Base-by-base conservation (phyloP, 2,888 invertebrate genomes). In the Amphipyra tragopoginis region DNA sequence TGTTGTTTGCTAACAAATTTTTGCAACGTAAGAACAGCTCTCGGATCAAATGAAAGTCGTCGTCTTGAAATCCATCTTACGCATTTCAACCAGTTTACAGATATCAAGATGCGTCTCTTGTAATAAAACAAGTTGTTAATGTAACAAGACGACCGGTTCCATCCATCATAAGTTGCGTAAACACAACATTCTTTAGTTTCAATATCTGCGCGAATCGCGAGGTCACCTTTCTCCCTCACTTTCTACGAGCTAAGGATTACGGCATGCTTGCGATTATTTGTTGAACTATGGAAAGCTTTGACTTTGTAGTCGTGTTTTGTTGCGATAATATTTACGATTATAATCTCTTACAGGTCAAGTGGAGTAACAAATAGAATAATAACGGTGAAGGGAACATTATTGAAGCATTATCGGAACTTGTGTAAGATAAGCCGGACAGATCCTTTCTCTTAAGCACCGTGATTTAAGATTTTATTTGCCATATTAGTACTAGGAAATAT, bases 181-280 rank as follows among this genome's bases (percentile, higher is more conserved):
- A 78, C 83, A 33, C 83, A 33, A 75, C 83, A 85, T 86, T 86
- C 85, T 73, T 78, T 74, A 55, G 78, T 76, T 75, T 79, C 80
- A 78, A 85, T 86, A 81, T 87, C 85, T 81, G 84, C 82, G 83
- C 80, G 77, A 75, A 80, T 78, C 77, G 75, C 59, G 77, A 65
- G 76, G 70, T 82, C 81, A 87, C 79, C 79, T 79, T 89, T 91
- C 91, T 91, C 90, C 86, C 86, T 82, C 82, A 79, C 91, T 91
- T 91, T 91, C 91, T 90, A 91, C 83, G 68, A 21, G 58, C 69
- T 73, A 72, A 70, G 63, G 67, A 72, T 67, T 72, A 56, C 48
- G 38, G 50, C 51, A 53, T 15, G 26, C 14, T 34, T 43, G 42
- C 42, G 49, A 56, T 26, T 65, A 34, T 49, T 45, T 21, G 50